Percentiles rank a stretch among this genome's conserved stretches.
Evolutionary conservation across 2,113 vertebrate species (phyloP).

Genomic region (Psittacula cyanocephala): DNA sequence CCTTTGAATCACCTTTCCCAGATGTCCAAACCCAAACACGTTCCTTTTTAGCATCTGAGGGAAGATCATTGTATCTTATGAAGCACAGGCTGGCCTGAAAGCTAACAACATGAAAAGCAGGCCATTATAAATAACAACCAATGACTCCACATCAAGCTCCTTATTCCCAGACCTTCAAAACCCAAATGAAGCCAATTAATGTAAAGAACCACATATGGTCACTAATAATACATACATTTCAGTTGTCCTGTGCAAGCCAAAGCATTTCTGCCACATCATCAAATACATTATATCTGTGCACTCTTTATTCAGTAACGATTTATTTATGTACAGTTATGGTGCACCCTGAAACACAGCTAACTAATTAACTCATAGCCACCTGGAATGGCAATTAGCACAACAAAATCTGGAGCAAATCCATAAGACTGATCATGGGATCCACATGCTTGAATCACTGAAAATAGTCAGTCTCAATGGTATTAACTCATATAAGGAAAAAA

Average conservation of each 20-base stretch:
- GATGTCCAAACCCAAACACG: not conserved
- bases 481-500: not conserved
- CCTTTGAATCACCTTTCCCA: not conserved
- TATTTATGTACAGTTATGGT: not conserved
- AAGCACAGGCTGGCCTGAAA: not conserved
- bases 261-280: not conserved
- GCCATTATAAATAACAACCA: not conserved
- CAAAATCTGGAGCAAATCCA: not conserved
- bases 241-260: not conserved
- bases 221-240: not conserved
- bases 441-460: not conserved
- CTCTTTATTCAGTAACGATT: not conserved
- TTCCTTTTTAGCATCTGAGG: not conserved
- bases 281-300: not conserved
- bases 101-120: not conserved
- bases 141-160: not conserved
- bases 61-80: fast-evolving
- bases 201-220: not conserved
- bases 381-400: constrained; percentile 15
- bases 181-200: not conserved
- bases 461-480: not conserved
- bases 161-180: not conserved
- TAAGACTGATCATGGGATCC: not conserved
- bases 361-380: constrained; percentile 41
- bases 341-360: not conserved